Base-by-base conservation (phyloP, 2,113 vertebrate genomes). In the Phylloscopus trochilus region DNA sequence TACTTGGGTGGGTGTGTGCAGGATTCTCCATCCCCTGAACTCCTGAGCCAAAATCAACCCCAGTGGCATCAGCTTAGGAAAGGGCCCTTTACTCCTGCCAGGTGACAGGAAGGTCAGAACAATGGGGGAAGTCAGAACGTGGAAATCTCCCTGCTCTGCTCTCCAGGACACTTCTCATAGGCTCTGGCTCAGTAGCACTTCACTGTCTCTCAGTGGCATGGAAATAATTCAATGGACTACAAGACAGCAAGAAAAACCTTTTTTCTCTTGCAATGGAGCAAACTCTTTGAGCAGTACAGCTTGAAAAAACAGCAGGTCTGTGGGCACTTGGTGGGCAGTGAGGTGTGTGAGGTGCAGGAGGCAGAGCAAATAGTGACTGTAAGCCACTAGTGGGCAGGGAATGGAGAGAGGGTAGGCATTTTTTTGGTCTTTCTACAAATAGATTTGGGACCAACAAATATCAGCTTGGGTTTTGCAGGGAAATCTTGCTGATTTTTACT, bases 1-100 rank as follows among this genome's bases (percentile, higher is more conserved):
- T 60, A 46, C 30, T 69, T 0, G 0, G 1, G 0, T 1, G 7
- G 8, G 7, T 7, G 35, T 37, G 33, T 8, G 27, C 53, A 70
- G 79, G n/a, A n/a, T 59, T 79, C 75, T 70, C 47, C 7, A 3
- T 19, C 37, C 39, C 51, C 30, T 7, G 30, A 55, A 11, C 37
- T 6, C 7, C 7, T 8, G 44, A 83, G 33, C 26, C 56, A 52
- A 91, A 77, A 51, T 3, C 10, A 63, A 8, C 4, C 39, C 58
- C 2, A 3, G 59, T 17, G 55, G 3, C 0, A 4, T 22, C 77
- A 60, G 30, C 39, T 30, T 28, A 27, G 70, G 58, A 63, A 55
- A 73, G 26, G 17, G 11, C 33, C 3, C 58, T 60, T 56, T 51
- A 37, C 53, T 78, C 33, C 55, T 31, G 33, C 52, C 37, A 10